Evolutionary conservation across 2,888 invertebrate species (phyloP), one percentile per base, ranked within the genome.

Genomic region (Cactoblastis cactorum): DNA sequence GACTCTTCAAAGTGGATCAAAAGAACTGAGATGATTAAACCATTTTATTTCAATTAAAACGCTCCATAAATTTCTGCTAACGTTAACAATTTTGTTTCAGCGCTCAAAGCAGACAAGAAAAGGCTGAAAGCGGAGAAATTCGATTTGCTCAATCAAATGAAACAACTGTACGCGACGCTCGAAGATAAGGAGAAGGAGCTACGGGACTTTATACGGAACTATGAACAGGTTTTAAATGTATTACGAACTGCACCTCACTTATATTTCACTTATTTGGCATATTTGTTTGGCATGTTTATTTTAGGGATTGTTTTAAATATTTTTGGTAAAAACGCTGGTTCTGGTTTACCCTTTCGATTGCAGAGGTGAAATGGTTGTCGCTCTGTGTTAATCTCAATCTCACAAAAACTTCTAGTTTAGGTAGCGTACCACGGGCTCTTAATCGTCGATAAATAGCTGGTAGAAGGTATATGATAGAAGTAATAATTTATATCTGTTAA

Each of bases 121-220:
- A 92, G 97, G 59, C 91, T 98, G 75, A 96, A 97, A 86, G 95
- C 96, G 11, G 98, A 98, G 86, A 97, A 97, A 86, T 95, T 95
- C 74, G 98, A 98, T 84, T 91, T 98, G 58, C 90, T 98, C 63
- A 95, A 95, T 75, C 97, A 98, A 89, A 97, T 98, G 94, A 97
- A 97, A 80, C 97, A 98, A 74, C 92, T 98, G 53, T 98, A 98
- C 80, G 94, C 95, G 51, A 97, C 97, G 6, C 91, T 98, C 55
- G 98, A 98, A 83, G 97, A 97, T 79, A 98, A 98, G 85, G 98
- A 98, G 77, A 95, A 95, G 68, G 97, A 98, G 80, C 90, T 98
- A 53, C 91, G 97, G 53, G 97, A 98, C 83, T 98, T 98, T 76
- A 97, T 98, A 72, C 92, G 97, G 63, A 97, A 96, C 86, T 98